phyloP scores from a whole-genome alignment of 2,113 vertebrate genomes.

The Camelus dromedarius region DNA sequence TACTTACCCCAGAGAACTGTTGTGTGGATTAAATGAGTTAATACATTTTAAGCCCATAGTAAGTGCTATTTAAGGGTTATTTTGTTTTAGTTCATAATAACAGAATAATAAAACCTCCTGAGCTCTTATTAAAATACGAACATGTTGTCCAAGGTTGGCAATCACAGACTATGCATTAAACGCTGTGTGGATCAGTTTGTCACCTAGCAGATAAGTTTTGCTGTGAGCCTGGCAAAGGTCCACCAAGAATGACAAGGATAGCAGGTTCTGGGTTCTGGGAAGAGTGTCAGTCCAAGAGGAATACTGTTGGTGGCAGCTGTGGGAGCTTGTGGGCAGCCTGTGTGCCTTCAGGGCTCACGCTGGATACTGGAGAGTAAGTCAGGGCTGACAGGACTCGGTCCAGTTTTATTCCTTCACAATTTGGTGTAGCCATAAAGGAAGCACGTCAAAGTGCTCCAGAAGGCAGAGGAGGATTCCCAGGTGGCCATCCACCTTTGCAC shows the following conservation, averaged over 20 bases:
- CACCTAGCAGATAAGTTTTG: neutral
- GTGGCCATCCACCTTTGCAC: neutral
- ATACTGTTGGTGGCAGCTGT: neutral
- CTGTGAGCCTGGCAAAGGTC: neutral
- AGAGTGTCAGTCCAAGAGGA: neutral
- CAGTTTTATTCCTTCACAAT: neutral
- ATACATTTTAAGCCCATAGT: neutral
- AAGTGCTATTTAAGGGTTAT: neutral
- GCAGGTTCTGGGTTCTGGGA: neutral
- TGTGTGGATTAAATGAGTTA: neutral
- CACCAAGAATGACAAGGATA: neutral
- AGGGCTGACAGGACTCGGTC: neutral
- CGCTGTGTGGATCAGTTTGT: neutral
- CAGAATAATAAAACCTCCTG: neutral
- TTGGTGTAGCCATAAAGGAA: neutral
- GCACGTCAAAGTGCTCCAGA: neutral
- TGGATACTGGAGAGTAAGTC: neutral
- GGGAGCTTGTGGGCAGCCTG: neutral
- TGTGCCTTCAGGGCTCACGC: neutral
- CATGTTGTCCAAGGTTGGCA: neutral
- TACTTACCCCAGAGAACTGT: neutral
- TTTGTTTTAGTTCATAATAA: neutral
- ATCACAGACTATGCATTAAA: neutral
- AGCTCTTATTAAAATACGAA: neutral
- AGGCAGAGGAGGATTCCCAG: conserved; percentile 18